Evolutionary conservation across 2,113 vertebrate species (phyloP), one percentile per base, ranked within the genome.

Genomic region (Siphamia tubifer): DNA sequence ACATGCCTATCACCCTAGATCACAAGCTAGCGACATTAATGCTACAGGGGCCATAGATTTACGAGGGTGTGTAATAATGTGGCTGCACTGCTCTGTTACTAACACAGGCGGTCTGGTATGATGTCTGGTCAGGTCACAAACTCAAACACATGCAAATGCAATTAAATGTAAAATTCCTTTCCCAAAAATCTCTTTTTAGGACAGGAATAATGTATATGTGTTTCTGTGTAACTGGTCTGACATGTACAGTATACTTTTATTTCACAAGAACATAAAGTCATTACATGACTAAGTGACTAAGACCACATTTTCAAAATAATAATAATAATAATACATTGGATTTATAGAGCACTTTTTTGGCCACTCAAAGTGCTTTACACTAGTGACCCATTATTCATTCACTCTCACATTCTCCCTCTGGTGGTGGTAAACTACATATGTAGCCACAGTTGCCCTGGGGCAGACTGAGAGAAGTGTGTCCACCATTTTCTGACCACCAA

Each of bases 1-100:
- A 89, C 87, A 91, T 89, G 86, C 85, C 86, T 80, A 86, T 89
- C 76, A 75, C 51, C 78, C 72, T 64, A 86, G 78, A 91, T 90
- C 86, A 90, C 82, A 89, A 74, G 76, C 73, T 65, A 9, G 39
- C 16, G 62, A 83, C 79, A 72, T 76, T 68, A 88, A 87, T 85
- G 74, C 82, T 85, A 70, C 77, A 80, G 82, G 60, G 82, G 72
- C 74, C 55, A 49, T 51, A 77, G 79, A 87, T 90, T 89, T 90
- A 89, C 88, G 83, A 82, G 68, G 58, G 53, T 80, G 66, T 72
- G 73, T 83, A 82, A 78, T 87, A 84, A 58, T 49, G 60, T 72
- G 82, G 44, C 54, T 73, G 34, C n/a, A 16, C 58, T 8, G 38
- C 51, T 6, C 39, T 69, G 49, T 72, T 78, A 49, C 71, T 16